Conservation (phyloP, 2,888 invertebrate species). For the Epirrhoe tristata region DNA sequence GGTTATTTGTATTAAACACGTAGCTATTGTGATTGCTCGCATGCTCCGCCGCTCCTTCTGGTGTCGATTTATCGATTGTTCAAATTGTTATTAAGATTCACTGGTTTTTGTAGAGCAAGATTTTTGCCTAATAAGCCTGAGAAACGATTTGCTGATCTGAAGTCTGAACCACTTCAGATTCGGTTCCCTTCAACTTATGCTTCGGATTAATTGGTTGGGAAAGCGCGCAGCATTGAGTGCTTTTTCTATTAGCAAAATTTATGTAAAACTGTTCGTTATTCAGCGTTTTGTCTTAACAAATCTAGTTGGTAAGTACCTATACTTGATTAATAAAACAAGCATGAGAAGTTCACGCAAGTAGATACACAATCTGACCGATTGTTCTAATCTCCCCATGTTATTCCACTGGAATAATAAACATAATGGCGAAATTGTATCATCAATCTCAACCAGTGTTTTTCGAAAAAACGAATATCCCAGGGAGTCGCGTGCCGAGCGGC, state of each 20-base stretch:
- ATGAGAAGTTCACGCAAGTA: constrained; percentile 7
- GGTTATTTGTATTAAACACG: constrained; percentile 79
- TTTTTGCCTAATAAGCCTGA: constrained; percentile 64
- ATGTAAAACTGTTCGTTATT: constrained; percentile 13
- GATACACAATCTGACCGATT: constrained; percentile 18
- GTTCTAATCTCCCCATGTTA: constrained; percentile 30
- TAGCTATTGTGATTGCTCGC: constrained; percentile 66
- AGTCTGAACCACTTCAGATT: constrained; percentile 42
- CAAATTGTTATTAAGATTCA: constrained; percentile 57
- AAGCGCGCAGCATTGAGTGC: constrained; percentile 7
- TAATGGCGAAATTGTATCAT: constrained; percentile 45
- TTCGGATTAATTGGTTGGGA: constrained; percentile 30
- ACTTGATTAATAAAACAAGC: background rate
- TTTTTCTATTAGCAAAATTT: constrained; percentile 10
- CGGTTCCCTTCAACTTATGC: constrained; percentile 30
- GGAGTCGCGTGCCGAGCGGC: constrained; percentile 51
- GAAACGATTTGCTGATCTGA: constrained; percentile 49
- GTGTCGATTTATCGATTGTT: constrained; percentile 58
- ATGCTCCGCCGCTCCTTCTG: constrained; percentile 58
- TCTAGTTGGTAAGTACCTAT: too few species aligned
- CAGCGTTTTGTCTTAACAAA: background rate
- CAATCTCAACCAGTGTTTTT: constrained; percentile 52
- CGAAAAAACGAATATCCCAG: constrained; percentile 52
- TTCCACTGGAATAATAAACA: constrained; percentile 43
- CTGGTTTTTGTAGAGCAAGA: constrained; percentile 57